These are phyloP conservation scores for Atherix ibis DNA, from an alignment of 2,888 invertebrate species.

Conservation along the genomic window DNA sequence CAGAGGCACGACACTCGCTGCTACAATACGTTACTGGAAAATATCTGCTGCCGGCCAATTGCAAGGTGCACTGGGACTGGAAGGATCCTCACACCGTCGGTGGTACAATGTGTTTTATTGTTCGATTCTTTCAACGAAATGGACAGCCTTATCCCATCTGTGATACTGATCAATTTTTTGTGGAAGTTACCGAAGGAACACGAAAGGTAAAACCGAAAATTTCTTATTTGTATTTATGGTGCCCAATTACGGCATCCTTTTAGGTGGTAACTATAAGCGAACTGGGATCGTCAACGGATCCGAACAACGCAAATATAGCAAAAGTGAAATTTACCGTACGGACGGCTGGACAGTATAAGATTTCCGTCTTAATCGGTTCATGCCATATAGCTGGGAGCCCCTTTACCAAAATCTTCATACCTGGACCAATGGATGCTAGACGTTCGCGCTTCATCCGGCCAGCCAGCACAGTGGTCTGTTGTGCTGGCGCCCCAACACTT, in stretches of 20 bases:
- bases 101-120: slow-evolving; percentile 79
- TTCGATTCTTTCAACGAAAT: slow-evolving; percentile 82
- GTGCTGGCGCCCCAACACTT: slow-evolving; percentile 55
- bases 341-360: slow-evolving; percentile 75
- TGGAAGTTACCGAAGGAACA: slow-evolving; percentile 74
- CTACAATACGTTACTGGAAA: slow-evolving; percentile 85
- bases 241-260: too few species aligned
- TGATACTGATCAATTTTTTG: slow-evolving; percentile 77
- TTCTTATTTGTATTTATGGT: too few species aligned
- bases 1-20: slow-evolving; percentile 79
- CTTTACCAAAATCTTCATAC: slow-evolving; percentile 64
- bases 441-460: slow-evolving; percentile 70
- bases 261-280: slow-evolving; percentile 73
- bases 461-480: slow-evolving; percentile 72
- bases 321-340: slow-evolving; percentile 85
- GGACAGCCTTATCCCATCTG: slow-evolving; percentile 90
- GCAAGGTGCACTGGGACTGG: slow-evolving; percentile 74
- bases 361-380: slow-evolving; percentile 68
- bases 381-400: slow-evolving; percentile 75
- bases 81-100: slow-evolving; percentile 78
- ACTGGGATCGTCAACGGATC: slow-evolving; percentile 73
- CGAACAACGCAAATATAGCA: slow-evolving; percentile 70
- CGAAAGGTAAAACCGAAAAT: slow-evolving; percentile 60
- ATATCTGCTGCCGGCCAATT: slow-evolving; percentile 75
- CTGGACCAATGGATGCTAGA: slow-evolving; percentile 69